Conservation (phyloP, 2,113 vertebrate genomes). For the Dryoscopus gambensis region DNA sequence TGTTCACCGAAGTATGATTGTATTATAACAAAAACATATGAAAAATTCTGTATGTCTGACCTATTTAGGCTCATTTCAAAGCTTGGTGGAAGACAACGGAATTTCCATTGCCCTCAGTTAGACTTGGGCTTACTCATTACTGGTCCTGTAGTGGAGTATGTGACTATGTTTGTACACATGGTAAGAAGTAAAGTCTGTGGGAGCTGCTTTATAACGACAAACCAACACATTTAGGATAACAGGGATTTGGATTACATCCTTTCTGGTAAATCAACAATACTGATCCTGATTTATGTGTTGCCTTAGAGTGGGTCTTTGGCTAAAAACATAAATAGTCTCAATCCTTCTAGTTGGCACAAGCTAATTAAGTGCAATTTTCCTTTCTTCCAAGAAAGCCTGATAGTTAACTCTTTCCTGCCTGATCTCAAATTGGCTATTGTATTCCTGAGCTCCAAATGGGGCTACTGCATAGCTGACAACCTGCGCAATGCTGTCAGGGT, state of each 20-base stretch:
- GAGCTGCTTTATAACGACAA: background rate
- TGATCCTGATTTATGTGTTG: background rate
- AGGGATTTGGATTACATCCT: background rate
- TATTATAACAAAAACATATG: background rate
- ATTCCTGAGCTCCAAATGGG: background rate
- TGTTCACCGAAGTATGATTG: background rate
- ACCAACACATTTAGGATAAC: background rate
- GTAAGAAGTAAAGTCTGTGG: background rate
- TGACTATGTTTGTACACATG: background rate
- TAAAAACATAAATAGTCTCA: background rate
- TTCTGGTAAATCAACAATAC: background rate
- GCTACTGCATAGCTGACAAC: background rate
- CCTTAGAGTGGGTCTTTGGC: background rate
- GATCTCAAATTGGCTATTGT: background rate
- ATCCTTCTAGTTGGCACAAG: background rate
- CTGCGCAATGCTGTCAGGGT: background rate
- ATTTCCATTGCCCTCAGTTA: background rate
- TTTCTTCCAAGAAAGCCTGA: background rate
- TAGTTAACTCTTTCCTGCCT: background rate
- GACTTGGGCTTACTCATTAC: background rate
- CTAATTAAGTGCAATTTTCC: background rate
- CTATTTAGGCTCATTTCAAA: background rate
- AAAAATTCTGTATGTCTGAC: background rate
- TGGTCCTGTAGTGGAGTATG: background rate
- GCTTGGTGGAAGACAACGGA: background rate